phyloP scores from a whole-genome alignment of 2,888 invertebrate species.

The Zootermopsis nevadensis region DNA sequence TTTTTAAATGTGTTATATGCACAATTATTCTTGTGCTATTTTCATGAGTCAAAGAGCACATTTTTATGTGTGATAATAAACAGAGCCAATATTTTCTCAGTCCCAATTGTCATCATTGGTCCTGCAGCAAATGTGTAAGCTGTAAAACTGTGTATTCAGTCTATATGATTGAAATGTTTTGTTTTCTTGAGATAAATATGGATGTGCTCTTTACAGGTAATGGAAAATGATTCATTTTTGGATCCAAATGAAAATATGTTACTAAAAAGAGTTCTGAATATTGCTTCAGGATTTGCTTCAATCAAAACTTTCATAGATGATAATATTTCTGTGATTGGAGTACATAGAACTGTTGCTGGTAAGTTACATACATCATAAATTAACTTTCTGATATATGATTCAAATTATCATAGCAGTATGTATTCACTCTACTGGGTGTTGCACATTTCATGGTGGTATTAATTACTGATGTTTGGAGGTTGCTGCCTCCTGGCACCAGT shows the following conservation, averaged over 20 bases:
- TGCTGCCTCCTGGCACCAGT: neutral
- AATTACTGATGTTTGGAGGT: neutral
- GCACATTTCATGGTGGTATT: neutral
- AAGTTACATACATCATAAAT: neutral
- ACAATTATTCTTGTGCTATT: too few species aligned
- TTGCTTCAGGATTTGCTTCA: constrained; percentile 73
- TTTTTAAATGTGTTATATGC: too few species aligned
- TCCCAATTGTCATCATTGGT: neutral
- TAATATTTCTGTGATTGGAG: constrained; percentile 58
- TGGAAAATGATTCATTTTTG: constrained; percentile 62
- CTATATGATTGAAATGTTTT: neutral
- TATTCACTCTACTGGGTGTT: neutral
- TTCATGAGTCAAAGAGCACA: too few species aligned
- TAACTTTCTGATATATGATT: too few species aligned
- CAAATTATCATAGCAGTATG: neutral
- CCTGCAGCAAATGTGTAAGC: neutral
- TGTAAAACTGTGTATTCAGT: neutral
- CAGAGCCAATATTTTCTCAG: neutral
- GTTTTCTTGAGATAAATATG: neutral
- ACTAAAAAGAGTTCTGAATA: constrained; percentile 70
- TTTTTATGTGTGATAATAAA: neutral
- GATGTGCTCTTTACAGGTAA: constrained; percentile 58
- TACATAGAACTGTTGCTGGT: neutral
- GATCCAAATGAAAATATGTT: constrained; percentile 76
- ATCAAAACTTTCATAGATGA: constrained; percentile 73